A percentile compares a stretch with the other conserved stretches of the same genome.
Conservation (phyloP, 2,113 vertebrate species). For the Oreotrochilus melanogaster region DNA sequence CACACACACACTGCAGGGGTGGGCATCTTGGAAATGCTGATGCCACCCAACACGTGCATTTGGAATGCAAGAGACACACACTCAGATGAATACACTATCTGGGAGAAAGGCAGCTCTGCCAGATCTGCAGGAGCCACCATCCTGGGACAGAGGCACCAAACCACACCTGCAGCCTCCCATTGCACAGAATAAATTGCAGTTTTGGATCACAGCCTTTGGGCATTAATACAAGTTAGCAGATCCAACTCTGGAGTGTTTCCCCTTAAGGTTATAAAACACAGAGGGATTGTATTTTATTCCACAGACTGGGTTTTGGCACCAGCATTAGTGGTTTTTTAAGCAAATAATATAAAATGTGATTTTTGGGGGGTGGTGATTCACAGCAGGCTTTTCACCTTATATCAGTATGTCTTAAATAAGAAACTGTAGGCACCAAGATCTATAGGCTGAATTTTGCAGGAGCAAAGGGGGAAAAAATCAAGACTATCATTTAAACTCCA, state of each 20-base stretch:
- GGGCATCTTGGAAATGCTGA: neutral
- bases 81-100: neutral
- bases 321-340: neutral
- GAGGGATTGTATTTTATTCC: neutral
- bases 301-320: neutral
- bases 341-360: neutral
- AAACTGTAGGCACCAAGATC: neutral
- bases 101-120: neutral
- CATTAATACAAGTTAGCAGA: neutral
- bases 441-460: neutral
- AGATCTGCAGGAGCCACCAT: neutral
- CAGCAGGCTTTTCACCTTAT: neutral
- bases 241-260: neutral
- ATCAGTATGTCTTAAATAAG: neutral
- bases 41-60: neutral
- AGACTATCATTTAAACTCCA: neutral
- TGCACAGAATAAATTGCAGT: neutral
- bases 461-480: neutral
- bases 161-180: neutral
- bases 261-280: neutral
- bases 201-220: neutral
- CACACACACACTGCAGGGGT: neutral
- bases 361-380: neutral
- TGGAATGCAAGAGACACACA: neutral
- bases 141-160: neutral